Evolutionary conservation across 2,797 vertebrate genomes (phyloP).

Genomic region (Coccyzus lansbergi): DNA sequence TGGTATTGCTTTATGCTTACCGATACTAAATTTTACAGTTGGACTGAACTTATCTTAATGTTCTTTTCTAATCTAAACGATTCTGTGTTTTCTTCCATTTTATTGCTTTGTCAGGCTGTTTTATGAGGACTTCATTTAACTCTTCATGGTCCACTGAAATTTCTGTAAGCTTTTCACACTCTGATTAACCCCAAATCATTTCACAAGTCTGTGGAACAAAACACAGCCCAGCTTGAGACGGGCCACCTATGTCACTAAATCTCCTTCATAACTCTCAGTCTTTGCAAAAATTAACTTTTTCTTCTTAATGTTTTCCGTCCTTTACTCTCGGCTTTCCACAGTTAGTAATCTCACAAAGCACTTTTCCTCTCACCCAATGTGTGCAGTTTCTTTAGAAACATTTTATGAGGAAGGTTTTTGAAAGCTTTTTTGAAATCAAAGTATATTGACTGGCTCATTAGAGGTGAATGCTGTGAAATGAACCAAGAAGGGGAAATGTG

Average conservation of each 20-base stretch:
- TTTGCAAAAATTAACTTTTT: background rate
- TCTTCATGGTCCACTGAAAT: background rate
- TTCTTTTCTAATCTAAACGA: no score
- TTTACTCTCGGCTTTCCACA: background rate
- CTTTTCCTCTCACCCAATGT: background rate
- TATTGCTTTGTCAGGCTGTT: background rate
- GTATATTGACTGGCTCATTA: slow-evolving; percentile 29
- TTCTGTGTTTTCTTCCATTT: background rate
- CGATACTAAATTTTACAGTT: background rate
- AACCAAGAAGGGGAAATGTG: slow-evolving; percentile 4
- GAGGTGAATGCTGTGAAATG: slow-evolving; percentile 44
- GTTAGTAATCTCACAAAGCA: background rate
- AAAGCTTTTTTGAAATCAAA: slow-evolving; percentile 26
- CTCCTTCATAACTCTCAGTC: background rate
- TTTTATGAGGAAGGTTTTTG: slow-evolving; percentile 11
- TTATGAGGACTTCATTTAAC: background rate
- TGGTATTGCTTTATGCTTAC: background rate
- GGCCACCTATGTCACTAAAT: background rate
- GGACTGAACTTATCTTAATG: no score
- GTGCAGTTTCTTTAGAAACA: background rate
- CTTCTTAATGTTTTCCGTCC: background rate
- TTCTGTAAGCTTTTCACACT: background rate
- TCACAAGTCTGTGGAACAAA: background rate
- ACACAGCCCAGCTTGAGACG: background rate
- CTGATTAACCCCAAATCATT: background rate